These are phyloP conservation scores for Pseudomugil tenellus DNA, from an alignment of 2,797 vertebrate species.

Conservation along the genomic window DNA sequence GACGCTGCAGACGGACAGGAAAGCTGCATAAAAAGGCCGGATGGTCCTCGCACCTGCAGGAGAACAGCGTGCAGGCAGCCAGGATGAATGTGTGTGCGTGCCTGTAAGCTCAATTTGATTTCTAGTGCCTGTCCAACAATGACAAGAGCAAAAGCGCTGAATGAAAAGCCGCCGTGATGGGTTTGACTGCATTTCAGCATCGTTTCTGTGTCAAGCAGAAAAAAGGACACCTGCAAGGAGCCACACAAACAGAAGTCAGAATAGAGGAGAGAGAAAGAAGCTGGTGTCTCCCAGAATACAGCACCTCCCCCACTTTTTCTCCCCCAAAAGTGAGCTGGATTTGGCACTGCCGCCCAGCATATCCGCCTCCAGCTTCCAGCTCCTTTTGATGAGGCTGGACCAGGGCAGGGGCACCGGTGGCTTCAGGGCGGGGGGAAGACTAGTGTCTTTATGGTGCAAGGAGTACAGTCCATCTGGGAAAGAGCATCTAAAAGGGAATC, in stretches of 20 bases:
- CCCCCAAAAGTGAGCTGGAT: constrained; percentile 77
- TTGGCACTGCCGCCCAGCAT: constrained; percentile 69
- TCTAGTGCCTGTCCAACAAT: constrained; percentile 82
- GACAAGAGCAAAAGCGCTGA: constrained; percentile 82
- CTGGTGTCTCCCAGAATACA: constrained; percentile 78
- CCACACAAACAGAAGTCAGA: constrained; percentile 75
- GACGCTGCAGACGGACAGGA: constrained; percentile 89
- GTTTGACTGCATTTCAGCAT: constrained; percentile 58
- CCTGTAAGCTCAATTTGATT: constrained; percentile 68
- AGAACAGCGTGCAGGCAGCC: constrained; percentile 83
- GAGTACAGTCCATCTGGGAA: constrained; percentile 81
- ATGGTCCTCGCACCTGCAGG: constrained; percentile 87
- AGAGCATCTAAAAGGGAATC: constrained; percentile 74
- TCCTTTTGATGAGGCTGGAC: constrained; percentile 80
- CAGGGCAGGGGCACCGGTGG: constrained; percentile 78
- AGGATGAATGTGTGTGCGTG: constrained; percentile 72
- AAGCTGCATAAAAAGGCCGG: constrained; percentile 89
- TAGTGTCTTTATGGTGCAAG: constrained; percentile 82
- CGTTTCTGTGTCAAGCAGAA: constrained; percentile 61
- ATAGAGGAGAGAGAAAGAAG: constrained; percentile 80
- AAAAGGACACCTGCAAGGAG: constrained; percentile 84
- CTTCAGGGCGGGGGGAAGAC: constrained; percentile 77
- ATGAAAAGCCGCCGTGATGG: constrained; percentile 65
- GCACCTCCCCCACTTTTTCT: constrained; percentile 63
- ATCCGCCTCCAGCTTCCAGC: constrained; percentile 81